These are phyloP conservation scores for Aporrectodea caliginosa DNA, from an alignment of 1,140 invertebrate species.

Conservation along the genomic window DNA sequence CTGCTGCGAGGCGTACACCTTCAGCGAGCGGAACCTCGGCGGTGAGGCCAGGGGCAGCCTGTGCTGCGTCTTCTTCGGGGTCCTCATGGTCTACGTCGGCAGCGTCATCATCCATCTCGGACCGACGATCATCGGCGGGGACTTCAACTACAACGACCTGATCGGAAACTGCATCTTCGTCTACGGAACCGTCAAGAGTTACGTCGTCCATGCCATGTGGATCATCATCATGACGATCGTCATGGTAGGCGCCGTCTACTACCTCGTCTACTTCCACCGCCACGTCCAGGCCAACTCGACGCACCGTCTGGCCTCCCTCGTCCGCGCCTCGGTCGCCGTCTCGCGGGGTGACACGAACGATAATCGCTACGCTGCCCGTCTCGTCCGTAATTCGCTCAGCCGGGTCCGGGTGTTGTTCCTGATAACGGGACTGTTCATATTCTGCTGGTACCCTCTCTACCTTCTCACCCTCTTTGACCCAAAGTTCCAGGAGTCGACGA, in stretches of 20 bases:
- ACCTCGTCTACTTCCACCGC: slow-evolving; percentile 48
- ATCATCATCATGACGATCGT: slow-evolving; percentile 49
- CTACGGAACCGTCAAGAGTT: slow-evolving; percentile 49
- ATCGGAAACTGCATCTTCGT: slow-evolving; percentile 53
- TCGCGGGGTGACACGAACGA: slow-evolving; percentile 25
- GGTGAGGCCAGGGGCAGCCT: slow-evolving; percentile 46
- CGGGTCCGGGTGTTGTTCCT: slow-evolving; percentile 50
- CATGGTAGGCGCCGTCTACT: slow-evolving; percentile 45
- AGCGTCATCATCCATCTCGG: slow-evolving; percentile 54
- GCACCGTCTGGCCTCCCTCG: slow-evolving; percentile 51
- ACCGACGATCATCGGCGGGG: slow-evolving; percentile 54
- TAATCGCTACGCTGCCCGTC: slow-evolving; percentile 5
- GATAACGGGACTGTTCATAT: slow-evolving; percentile 43
- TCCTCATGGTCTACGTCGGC: slow-evolving; percentile 52
- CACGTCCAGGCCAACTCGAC: slow-evolving; percentile 51
- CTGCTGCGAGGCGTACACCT: slow-evolving; percentile 54
- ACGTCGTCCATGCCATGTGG: slow-evolving; percentile 54
- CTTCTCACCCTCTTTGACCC: slow-evolving; percentile 50
- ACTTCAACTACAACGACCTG: slow-evolving; percentile 50
- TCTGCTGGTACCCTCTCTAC: slow-evolving; percentile 56
- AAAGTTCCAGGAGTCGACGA: slow-evolving; percentile 46
- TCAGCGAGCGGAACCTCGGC: slow-evolving; percentile 50
- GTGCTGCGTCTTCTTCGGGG: slow-evolving; percentile 53
- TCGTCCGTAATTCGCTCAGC: slow-evolving; percentile 39
- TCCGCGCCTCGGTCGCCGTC: slow-evolving; percentile 49